Percentiles rank a stretch among this genome's conserved stretches.
phyloP scores from a whole-genome alignment of 2,888 invertebrate genomes.

The Charanyca ferruginea region DNA sequence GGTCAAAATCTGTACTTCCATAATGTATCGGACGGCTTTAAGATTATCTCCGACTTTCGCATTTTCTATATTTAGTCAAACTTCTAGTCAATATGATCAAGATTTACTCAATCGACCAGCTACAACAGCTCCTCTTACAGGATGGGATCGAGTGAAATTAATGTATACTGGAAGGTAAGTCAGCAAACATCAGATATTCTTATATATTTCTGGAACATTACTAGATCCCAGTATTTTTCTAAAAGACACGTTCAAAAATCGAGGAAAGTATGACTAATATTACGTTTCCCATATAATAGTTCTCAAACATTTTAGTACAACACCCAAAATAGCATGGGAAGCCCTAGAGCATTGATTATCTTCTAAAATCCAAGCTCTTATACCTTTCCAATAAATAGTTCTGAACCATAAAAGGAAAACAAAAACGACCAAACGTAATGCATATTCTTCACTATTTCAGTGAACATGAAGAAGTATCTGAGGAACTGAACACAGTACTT shows the following conservation, averaged over 20 bases:
- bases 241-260: neutral
- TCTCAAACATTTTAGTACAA: neutral
- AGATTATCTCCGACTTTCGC: conserved; percentile 77
- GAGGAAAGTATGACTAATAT: neutral
- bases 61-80: conserved; percentile 71
- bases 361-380: neutral
- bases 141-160: conserved; percentile 87
- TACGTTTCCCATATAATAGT: neutral
- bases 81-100: conserved; percentile 70
- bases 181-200: neutral
- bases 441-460: conserved; percentile 82
- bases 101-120: conserved; percentile 64
- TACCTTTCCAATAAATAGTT: neutral
- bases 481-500: conserved; percentile 91
- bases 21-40: conserved; percentile 75
- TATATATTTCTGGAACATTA: neutral
- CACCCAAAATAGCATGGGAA: neutral
- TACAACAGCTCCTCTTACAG: conserved; percentile 72
- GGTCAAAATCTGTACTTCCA: conserved; percentile 28
- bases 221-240: neutral
- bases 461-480: conserved; percentile 92
- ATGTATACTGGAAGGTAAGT: conserved; percentile 88
- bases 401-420: neutral
- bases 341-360: too few species aligned
- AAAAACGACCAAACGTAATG: too few species aligned